Percentiles rank a stretch among this genome's conserved stretches.
Evolutionary conservation across 1,140 invertebrate genomes (phyloP).

Genomic region (Drosophila kepulauana): DNA sequence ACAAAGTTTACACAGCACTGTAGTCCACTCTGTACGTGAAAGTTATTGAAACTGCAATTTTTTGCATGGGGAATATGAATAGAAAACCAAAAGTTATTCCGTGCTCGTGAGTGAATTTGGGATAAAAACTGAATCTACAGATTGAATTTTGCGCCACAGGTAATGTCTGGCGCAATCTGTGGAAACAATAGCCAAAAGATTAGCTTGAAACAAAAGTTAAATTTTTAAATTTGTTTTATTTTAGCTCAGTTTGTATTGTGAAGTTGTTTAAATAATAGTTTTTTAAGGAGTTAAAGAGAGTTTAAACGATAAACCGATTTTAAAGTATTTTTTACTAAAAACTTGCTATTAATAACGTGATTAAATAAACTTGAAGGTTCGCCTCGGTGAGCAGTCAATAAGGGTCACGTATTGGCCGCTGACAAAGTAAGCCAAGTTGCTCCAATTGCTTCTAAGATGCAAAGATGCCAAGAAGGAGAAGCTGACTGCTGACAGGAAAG

Average conservation of each 20-base stretch:
- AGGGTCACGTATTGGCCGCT: slow-evolving; percentile 64
- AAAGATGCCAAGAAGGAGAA: slow-evolving; percentile 32
- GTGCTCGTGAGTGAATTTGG: slow-evolving; percentile 11
- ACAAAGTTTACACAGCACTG: too few relatives aligned
- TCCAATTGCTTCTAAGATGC: slow-evolving; percentile 50
- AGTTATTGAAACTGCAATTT: too few relatives aligned
- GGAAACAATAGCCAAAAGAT: slow-evolving; percentile 20
- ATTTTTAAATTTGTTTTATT: slow-evolving; percentile 22
- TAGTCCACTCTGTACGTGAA: too few relatives aligned
- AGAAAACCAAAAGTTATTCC: slow-evolving; percentile 11
- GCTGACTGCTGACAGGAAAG: slow-evolving; percentile 19
- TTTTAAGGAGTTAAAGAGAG: too few relatives aligned
- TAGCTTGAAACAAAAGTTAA: slow-evolving; percentile 3
- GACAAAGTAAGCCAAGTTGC: slow-evolving; percentile 68
- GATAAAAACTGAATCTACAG: slow-evolving; percentile 22
- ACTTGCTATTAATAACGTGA: slow-evolving; percentile 65
- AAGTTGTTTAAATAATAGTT: not conserved
- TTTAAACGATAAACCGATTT: slow-evolving; percentile 10
- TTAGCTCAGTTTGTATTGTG: not conserved
- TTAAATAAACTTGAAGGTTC: slow-evolving; percentile 62
- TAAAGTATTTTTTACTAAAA: not conserved
- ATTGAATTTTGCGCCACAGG: slow-evolving; percentile 46
- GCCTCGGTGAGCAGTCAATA: slow-evolving; percentile 38
- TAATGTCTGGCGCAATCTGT: slow-evolving; percentile 21
- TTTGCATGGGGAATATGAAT: too few relatives aligned